Percentiles rank a stretch among this genome's conserved stretches.
Evolutionary conservation across 2,888 invertebrate species (phyloP).

Genomic region (Orthosia gracilis): DNA sequence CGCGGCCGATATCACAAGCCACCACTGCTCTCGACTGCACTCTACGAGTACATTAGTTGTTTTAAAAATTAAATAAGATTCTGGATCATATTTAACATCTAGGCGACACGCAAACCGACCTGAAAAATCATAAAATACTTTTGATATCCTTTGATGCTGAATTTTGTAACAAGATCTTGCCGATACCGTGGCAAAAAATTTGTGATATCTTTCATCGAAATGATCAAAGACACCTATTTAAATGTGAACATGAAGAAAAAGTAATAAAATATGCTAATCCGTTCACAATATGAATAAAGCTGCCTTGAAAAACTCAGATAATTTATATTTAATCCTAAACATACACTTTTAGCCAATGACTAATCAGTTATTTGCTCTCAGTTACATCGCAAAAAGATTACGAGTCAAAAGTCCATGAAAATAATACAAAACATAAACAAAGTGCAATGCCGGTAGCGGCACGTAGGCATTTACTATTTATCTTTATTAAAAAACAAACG

Average conservation of each 20-base stretch:
- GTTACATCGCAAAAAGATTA: conserved; percentile 18
- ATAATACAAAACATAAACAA: conserved; percentile 5
- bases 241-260: not conserved
- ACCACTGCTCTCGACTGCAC: no score
- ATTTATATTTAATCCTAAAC: not conserved
- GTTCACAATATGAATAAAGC: not conserved
- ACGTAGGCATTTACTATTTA: conserved; percentile 52
- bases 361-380: not conserved
- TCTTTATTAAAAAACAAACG: conserved; percentile 38
- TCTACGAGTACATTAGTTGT: not conserved
- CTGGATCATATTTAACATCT: no score
- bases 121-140: no score
- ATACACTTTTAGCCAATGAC: not conserved
- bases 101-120: no score
- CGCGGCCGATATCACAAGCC: no score
- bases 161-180: not conserved
- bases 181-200: not conserved
- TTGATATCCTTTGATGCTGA: not conserved
- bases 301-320: not conserved
- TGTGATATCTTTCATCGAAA: not conserved
- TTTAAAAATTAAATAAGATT: not conserved
- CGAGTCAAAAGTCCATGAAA: conserved; percentile 41
- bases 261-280: conserved; percentile 10
- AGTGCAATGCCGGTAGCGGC: conserved; percentile 54
- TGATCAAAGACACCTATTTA: not conserved